Base-by-base conservation (phyloP, 2,797 vertebrate species). In the Coracias cyanogaster region DNA sequence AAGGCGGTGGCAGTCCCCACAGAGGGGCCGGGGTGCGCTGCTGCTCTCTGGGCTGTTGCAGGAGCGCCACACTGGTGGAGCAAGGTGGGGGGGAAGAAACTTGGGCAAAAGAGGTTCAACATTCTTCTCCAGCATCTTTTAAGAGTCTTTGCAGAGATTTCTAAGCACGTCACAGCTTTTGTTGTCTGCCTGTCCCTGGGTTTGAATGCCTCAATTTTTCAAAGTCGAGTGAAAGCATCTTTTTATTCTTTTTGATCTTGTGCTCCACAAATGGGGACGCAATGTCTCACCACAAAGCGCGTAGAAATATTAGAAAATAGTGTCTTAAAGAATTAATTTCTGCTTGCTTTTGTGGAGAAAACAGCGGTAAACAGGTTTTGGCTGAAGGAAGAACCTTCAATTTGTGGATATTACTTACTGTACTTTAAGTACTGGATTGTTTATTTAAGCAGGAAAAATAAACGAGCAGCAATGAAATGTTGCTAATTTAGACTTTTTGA, bases 11-110 rank as follows among this genome's bases (percentile, higher is more conserved):
- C 96, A 16, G 92, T 97, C 96, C 95, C 97, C 82, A 74, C 57
- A 19, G 78, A 90, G 83, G 93, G 93, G 20, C 93, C 71, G 82
- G 96, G 92, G 84, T 82, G 88, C 24, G 8, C 33, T 24, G 73
- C 78, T 80, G 82, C 67, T 86, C 97, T 97, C 49, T 76, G 91
- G 83, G 94, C 90, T 94, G 82, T 96, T 91, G 76, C 92, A 97
- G 96, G 97, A 98, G 97, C 97, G 95, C 95, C 97, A 95, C 95
- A 93, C 35, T 22, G 35, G 55, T 62, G 60, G 79, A 96, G 33
- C 0, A 0, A 80, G 73, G 28, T 21, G 12, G 83, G 70, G 93
- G 74, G 60, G 78, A 83, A 67, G n/a, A 79, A 89, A 54, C 57
- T 25, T 28, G 52, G 54, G 76, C 25, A 67, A 51, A 89, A 87